Conservation (phyloP, 2,113 vertebrate species). For the Varanus komodoensis region DNA sequence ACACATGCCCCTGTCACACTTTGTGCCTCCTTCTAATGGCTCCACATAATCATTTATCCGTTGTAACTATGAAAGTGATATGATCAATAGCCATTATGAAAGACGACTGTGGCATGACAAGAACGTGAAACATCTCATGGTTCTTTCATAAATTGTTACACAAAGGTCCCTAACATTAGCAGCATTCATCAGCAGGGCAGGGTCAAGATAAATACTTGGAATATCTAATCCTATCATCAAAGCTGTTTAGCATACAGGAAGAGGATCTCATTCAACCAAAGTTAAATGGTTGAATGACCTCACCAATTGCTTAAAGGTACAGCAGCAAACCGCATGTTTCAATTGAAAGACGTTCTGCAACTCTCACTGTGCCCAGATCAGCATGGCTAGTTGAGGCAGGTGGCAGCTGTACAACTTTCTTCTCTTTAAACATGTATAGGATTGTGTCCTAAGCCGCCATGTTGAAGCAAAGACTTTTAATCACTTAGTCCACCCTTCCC, state of each 20-base stretch:
- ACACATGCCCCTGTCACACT: background rate
- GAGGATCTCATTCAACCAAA: background rate
- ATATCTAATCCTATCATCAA: background rate
- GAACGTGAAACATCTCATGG: background rate
- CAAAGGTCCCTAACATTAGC: background rate
- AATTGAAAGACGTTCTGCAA: too few species aligned
- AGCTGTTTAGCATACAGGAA: background rate
- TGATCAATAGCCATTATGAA: background rate
- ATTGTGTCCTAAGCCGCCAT: too few species aligned
- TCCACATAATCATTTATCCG: background rate
- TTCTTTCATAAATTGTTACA: background rate
- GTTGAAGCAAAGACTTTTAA: background rate
- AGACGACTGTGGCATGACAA: background rate
- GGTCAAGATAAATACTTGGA: background rate
- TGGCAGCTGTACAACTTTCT: too few species aligned
- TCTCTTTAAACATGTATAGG: too few species aligned
- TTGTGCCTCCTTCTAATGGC: background rate
- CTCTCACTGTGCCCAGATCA: too few species aligned
- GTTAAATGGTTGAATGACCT: too few species aligned
- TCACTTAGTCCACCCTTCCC: background rate
- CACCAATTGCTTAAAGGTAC: background rate
- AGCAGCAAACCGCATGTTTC: too few species aligned
- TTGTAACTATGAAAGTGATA: background rate
- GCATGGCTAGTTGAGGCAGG: too few species aligned
- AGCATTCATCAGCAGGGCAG: background rate